These are phyloP conservation scores for Dinoponera quadriceps DNA, from an alignment of 1,140 invertebrate genomes.

Conservation along the genomic window DNA sequence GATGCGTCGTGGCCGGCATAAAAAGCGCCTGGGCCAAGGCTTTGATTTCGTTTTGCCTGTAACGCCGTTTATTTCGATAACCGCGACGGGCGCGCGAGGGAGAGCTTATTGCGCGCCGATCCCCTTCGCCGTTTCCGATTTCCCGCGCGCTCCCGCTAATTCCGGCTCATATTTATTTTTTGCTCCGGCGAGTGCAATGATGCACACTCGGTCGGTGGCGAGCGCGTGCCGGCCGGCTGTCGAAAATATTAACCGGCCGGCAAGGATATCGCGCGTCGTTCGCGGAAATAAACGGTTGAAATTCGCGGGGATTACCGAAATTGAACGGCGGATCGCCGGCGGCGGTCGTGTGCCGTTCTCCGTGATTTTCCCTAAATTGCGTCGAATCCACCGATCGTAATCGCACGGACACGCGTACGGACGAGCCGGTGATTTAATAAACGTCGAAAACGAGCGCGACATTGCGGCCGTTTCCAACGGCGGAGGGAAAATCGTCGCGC, in stretches of 20 bases:
- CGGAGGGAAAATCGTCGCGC: slow-evolving; percentile 26
- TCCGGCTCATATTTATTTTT: slow-evolving; percentile 41
- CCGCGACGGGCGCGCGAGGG: not conserved
- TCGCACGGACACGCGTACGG: slow-evolving; percentile 8
- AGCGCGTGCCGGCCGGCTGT: not conserved
- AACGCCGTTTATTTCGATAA: slow-evolving; percentile 48
- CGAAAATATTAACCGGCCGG: slow-evolving; percentile 21
- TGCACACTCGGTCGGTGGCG: not conserved
- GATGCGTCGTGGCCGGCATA: slow-evolving; percentile 19
- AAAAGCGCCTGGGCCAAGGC: slow-evolving; percentile 25
- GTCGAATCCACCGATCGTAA: slow-evolving; percentile 35
- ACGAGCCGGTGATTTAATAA: slow-evolving; percentile 54
- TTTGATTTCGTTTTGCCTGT: slow-evolving; percentile 50
- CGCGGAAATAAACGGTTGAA: slow-evolving; percentile 41
- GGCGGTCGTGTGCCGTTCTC: not conserved
- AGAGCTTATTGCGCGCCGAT: slow-evolving; percentile 33
- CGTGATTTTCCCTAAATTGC: slow-evolving; percentile 52
- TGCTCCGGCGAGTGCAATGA: not conserved
- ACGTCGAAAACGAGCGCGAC: slow-evolving; percentile 40
- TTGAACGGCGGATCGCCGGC: slow-evolving; percentile 38
- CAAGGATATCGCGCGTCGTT: slow-evolving; percentile 37
- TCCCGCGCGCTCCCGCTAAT: not conserved
- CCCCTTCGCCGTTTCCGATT: not conserved
- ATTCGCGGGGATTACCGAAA: slow-evolving; percentile 42
- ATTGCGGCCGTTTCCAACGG: not conserved